Conservation (phyloP, 2,797 vertebrate genomes). For the Anas bernieri region DNA sequence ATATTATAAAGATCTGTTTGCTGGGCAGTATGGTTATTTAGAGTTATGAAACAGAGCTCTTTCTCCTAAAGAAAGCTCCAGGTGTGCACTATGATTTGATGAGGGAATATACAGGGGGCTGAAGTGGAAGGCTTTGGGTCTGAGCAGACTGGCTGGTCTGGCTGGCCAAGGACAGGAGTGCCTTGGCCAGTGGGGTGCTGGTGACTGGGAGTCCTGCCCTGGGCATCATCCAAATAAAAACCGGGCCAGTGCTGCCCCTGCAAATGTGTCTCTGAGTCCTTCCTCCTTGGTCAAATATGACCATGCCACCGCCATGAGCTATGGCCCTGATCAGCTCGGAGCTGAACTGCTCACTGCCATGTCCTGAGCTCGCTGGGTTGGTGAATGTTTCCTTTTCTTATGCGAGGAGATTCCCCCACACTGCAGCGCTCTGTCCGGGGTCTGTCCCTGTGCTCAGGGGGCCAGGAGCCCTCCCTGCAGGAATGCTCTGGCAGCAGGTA, state of each 20-base stretch:
- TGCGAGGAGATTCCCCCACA: too few relatives aligned
- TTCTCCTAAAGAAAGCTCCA: neutral
- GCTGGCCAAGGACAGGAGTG: neutral
- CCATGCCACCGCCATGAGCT: neutral
- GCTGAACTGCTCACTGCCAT: neutral
- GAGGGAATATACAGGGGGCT: neutral
- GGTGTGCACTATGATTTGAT: neutral
- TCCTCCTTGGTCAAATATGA: neutral
- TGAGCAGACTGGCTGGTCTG: neutral
- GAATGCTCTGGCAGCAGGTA: too few relatives aligned
- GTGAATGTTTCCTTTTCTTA: too few relatives aligned
- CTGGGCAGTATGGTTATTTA: neutral
- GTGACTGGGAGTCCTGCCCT: neutral
- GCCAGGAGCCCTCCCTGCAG: too few relatives aligned
- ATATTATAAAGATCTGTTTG: neutral
- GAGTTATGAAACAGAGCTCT: neutral
- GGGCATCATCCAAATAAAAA: neutral
- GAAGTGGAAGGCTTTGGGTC: neutral
- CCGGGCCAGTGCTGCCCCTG: neutral
- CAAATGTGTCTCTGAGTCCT: neutral
- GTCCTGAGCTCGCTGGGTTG: neutral
- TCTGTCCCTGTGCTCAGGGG: too few relatives aligned
- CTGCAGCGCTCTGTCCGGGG: too few relatives aligned
- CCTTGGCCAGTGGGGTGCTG: neutral
- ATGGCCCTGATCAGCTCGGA: fast-evolving